Conservation (phyloP, 1,140 invertebrate species). For the Pogonomyrmex barbatus region DNA sequence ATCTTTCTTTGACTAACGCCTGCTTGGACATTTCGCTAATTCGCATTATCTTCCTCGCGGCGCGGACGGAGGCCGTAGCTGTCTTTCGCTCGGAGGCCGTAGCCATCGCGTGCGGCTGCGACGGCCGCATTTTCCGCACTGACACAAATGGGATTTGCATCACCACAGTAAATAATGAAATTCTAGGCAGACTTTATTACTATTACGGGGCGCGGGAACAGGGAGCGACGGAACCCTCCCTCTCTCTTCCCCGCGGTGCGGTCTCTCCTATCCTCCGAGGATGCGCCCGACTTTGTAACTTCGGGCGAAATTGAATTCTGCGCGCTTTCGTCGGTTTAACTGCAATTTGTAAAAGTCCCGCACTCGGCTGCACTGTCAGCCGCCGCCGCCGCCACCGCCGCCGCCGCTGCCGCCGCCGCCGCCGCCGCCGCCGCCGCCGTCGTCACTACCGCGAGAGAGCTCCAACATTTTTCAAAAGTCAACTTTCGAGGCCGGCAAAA, state of each 20-base stretch:
- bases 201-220: constrained; percentile 31
- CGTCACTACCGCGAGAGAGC: constrained; percentile 9
- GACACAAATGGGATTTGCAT: constrained; percentile 63
- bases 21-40: constrained; percentile 49
- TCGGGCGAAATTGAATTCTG: constrained; percentile 60
- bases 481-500: constrained; percentile 48
- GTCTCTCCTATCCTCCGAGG: constrained; percentile 38
- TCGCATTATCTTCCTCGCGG: constrained; percentile 37
- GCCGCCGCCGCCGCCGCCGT: background rate
- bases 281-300: constrained; percentile 59
- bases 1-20: constrained; percentile 49
- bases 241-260: background rate
- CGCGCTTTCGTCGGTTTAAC: constrained; percentile 64
- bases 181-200: constrained; percentile 63
- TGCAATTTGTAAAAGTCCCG: constrained; percentile 62
- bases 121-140: constrained; percentile 45
- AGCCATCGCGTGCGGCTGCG: background rate
- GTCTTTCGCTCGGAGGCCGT: constrained; percentile 15
- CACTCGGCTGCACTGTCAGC: constrained; percentile 50
- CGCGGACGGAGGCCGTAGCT: constrained; percentile 14
- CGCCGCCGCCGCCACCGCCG: background rate
- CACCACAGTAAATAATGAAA: constrained; percentile 59
- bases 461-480: constrained; percentile 61
- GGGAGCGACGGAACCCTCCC: background rate
- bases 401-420: background rate